Base-by-base conservation (phyloP, 2,888 invertebrate species). In the Drosophila stalkeri region DNA sequence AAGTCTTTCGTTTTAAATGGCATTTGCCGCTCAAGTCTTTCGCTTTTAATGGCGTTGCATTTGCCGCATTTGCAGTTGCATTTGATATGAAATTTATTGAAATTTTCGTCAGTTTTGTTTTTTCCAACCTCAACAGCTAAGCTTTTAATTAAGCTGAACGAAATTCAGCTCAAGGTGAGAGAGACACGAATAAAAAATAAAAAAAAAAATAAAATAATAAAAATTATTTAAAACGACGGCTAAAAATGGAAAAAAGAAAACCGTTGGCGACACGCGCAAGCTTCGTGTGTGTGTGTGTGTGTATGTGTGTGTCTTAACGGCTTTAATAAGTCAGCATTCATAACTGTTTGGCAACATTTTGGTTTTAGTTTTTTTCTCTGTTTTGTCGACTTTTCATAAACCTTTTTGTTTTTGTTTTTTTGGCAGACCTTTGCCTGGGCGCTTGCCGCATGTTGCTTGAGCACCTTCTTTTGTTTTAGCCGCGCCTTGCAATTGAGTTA, bases 151-250 rank as follows among this genome's bases (percentile, higher is more conserved):
- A 88, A 80, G 80, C 80, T 89, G 86, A 82, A 80, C 83, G 86
- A 90, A 86, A 86, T 90, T 88, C 86, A 90, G 90, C 90, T 86
- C 86, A 86, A 86, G 86, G 90, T 90, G 86, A 86, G 65, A 54
- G 20, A 49, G 67, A 43, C 60, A 54, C 46, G 65, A 72, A 66
- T 41, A 61, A 62, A 80, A 81, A 81, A 64, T 49, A 55, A 61
- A 49, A 55, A 57, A 57, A 46, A 41, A 82, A 60, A 64, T 39
- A 64, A 57, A 46, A 41, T 79, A 60, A 64, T 39, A 64, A 43
- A 47, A 64, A 31, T 46, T 12, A 20, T 52, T 65, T 23, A 62
- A 41, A 41, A 64, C 64, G 47, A 64, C 54, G 46, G 27, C 39
- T 51, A 33, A 23, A 75, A 75, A 73, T 47, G 60, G n/a, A 72